Percentiles rank a stretch among this genome's conserved stretches.
Conservation (phyloP, 2,888 invertebrate genomes). For the Cephus sareptanus region DNA sequence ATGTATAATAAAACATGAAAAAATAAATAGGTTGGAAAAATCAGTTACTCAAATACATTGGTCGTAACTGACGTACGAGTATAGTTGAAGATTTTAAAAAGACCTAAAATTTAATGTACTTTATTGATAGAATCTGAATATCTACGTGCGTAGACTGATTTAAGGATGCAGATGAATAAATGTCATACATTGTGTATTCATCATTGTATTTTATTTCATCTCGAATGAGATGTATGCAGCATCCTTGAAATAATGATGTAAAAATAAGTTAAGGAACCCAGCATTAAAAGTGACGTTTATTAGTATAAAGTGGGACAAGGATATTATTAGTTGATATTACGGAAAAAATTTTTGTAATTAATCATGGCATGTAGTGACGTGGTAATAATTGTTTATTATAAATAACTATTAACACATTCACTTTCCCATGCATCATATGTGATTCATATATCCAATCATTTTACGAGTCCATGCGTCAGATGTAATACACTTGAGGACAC, state of each 20-base stretch:
- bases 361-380: not conserved
- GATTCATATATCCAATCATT: slow-evolving; percentile 25
- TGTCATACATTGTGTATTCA: slow-evolving; percentile 5
- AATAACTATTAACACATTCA: slow-evolving; percentile 57
- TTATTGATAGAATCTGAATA: not conserved
- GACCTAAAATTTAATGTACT: not conserved
- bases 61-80: not conserved
- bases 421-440: slow-evolving; percentile 40
- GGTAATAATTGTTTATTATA: slow-evolving; percentile 54
- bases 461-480: slow-evolving; percentile 25
- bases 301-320: not conserved
- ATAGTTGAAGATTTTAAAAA: not conserved
- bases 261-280: not conserved
- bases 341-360: not conserved
- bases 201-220: not conserved
- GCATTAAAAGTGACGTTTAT: not conserved
- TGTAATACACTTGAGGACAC: slow-evolving; percentile 18
- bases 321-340: not conserved
- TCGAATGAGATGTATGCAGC: not conserved
- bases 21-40: not conserved
- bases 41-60: not conserved
- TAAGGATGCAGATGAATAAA: slow-evolving; percentile 2
- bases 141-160: not conserved
- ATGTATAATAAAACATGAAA: not conserved
- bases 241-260: not conserved